These are phyloP conservation scores for Agonopterix subpropinquella DNA, from an alignment of 2,888 invertebrate genomes.

Conservation along the genomic window DNA sequence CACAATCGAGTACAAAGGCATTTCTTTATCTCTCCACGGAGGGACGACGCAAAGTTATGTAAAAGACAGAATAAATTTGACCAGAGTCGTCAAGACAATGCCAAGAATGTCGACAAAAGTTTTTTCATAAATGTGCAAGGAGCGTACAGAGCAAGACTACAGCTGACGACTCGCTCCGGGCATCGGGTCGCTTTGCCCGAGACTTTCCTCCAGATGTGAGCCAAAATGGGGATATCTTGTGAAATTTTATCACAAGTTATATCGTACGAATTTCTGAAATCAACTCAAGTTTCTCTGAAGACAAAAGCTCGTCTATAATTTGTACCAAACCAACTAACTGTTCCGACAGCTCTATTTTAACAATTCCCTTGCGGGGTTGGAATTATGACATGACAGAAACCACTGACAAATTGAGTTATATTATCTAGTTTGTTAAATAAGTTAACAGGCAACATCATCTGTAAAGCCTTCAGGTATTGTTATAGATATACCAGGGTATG, in stretches of 20 bases:
- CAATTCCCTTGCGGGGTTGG: constrained; percentile 6
- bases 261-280: constrained; percentile 13
- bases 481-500: no score
- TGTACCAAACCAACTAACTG: constrained; percentile 3
- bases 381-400: constrained; percentile 8
- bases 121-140: constrained; percentile 71
- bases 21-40: constrained; percentile 4
- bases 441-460: background rate
- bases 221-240: constrained; percentile 56
- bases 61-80: constrained; percentile 36
- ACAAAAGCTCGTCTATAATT: background rate
- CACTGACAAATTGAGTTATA: constrained; percentile 7
- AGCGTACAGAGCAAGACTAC: constrained; percentile 39
- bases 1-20: constrained; percentile 5
- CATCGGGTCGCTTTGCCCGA: constrained; percentile 39
- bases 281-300: background rate
- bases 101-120: constrained; percentile 60
- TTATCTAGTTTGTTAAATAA: background rate
- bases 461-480: background rate
- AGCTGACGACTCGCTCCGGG: constrained; percentile 66
- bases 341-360: constrained; percentile 9
- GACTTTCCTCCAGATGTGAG: constrained; percentile 66
- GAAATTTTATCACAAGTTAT: constrained; percentile 45
- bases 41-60: constrained; percentile 15
- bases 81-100: constrained; percentile 47